Conservation (phyloP, 2,113 vertebrate genomes). For the Daubentonia madagascariensis region DNA sequence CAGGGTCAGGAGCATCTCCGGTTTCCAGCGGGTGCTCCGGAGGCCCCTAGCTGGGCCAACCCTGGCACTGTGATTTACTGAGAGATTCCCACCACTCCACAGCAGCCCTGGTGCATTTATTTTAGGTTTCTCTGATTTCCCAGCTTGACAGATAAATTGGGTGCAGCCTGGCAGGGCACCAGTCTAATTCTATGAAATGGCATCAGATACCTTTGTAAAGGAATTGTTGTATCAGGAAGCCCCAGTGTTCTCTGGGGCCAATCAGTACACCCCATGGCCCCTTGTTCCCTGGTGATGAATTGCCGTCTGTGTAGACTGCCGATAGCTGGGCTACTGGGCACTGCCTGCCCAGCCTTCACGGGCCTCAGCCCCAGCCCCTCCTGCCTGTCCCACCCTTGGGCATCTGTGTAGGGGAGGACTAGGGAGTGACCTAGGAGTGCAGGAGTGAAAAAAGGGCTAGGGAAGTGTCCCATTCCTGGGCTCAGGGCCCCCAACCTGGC, state of each 20-base stretch:
- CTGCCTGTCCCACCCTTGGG: constrained; percentile 1
- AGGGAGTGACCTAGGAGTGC: background rate
- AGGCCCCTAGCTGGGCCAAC: background rate
- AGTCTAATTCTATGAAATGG: constrained; percentile 78
- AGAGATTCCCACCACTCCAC: constrained; percentile 62
- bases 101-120: constrained; percentile 62
- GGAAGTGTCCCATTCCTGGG: background rate
- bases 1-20: background rate
- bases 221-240: constrained; percentile 74
- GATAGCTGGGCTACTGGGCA: background rate
- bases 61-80: constrained; percentile 28
- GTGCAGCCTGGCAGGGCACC: constrained; percentile 67
- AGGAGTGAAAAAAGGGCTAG: background rate
- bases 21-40: background rate
- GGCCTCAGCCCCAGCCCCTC: constrained; percentile 9
- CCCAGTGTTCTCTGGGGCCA: constrained; percentile 59
- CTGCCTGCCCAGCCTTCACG: constrained; percentile 63
- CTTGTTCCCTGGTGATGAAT: constrained; percentile 72
- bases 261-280: constrained; percentile 71
- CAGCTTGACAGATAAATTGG: constrained; percentile 59
- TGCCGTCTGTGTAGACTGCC: background rate
- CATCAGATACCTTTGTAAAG: constrained; percentile 74
- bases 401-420: constrained; percentile 61
- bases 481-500: too few species aligned
- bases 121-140: constrained; percentile 55